Base-by-base conservation (phyloP, 2,888 invertebrate genomes). In the Camponotus fellah region DNA sequence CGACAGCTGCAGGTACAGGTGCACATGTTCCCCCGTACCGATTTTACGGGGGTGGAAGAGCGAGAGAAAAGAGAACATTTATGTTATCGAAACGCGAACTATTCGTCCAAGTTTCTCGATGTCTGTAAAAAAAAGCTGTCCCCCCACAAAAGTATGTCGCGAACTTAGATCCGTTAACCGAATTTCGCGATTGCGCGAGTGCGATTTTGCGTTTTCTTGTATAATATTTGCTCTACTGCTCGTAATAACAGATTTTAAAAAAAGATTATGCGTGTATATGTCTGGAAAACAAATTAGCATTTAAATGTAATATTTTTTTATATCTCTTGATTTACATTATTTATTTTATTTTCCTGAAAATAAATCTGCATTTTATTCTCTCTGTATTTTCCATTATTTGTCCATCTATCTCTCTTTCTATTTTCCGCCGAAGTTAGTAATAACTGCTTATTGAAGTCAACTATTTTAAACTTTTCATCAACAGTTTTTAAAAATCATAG, bases 1-100 rank as follows among this genome's bases (percentile, higher is more conserved):
- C 89, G 88, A 90, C 91, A 91, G 91, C 90, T 92, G 91, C 89
- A 87, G 88, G 85, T 84, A 85, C 86, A 85, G 83, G 74, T 74
- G 88, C 86, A 84, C 87, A 77, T 86, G 86, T 83, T 86, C 74
- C 85, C 9, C n/a, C 86, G 77, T 58, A 32, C 40, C 72, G 82
- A 49, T 68, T 69, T 74, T 79, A 79, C 64, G 83, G 71, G 75
- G 65, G 49, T 65, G 65, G 72, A 75, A 56, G 56, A 65, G 58
- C n/a, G 21, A 32, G 14, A 37, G 53, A 37, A 79, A n/a, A 79
- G 65, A 83, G 77, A 40, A 84, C 69, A 80, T 80, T 79, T 76
- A 81, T 84, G 87, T 81, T 89, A 88, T 89, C 89, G 83, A 89
- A 77, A 85, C 66, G 72, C 62, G 58, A 84, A 89, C 85, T 74